Evolutionary conservation across 2,797 vertebrate genomes (phyloP).

Genomic region (Muscicapa striata): DNA sequence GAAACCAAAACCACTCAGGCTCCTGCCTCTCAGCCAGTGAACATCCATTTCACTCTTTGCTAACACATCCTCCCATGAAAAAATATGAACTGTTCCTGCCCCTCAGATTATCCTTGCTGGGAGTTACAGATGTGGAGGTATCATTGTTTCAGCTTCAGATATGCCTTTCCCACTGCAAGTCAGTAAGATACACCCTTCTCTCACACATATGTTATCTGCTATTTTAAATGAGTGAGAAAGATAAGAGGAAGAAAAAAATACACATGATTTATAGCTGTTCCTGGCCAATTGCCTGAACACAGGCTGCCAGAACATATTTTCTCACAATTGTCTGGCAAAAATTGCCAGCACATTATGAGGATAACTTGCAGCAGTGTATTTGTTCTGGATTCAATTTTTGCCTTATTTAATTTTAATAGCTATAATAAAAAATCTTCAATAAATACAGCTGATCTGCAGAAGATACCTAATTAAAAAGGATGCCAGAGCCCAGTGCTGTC

Average conservation of each 20-base stretch:
- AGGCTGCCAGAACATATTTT: constrained; percentile 38
- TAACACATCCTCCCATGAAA: neutral
- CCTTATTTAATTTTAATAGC: constrained; percentile 54
- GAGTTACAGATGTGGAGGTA: neutral
- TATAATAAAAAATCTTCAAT: constrained; percentile 32
- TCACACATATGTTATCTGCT: neutral
- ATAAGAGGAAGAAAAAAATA: neutral
- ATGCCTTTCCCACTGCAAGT: neutral
- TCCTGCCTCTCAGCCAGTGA: neutral
- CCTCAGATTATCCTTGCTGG: neutral
- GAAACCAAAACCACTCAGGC: neutral
- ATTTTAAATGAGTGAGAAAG: neutral
- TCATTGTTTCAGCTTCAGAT: neutral
- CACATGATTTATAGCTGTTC: constrained; percentile 10
- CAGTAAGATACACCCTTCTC: neutral
- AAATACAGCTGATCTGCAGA: constrained; percentile 22
- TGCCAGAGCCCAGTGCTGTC: neutral
- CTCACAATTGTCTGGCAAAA: constrained; percentile 47
- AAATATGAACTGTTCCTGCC: neutral
- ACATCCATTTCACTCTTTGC: neutral
- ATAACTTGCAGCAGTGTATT: constrained; percentile 31
- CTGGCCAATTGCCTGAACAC: constrained; percentile 6
- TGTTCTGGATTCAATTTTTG: constrained; percentile 49
- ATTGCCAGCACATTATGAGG: constrained; percentile 18
- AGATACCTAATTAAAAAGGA: neutral